Evolutionary conservation across 2,113 vertebrate species (phyloP), one percentile per base, ranked within the genome.

Genomic region (Connochaetes taurinus): DNA sequence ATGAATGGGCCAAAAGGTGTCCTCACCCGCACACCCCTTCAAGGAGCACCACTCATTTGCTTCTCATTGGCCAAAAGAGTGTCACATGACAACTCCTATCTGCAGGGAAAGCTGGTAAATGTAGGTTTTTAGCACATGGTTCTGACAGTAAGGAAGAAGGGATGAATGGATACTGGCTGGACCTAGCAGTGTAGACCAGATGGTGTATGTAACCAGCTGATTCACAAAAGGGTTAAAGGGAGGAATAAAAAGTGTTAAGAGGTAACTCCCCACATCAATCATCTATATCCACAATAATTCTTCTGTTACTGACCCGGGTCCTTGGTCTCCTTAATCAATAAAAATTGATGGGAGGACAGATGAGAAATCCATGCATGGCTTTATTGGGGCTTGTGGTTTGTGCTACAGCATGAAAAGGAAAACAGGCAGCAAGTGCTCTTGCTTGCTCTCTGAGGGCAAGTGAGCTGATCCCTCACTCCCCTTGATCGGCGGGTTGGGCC

Each of bases 401-500:
- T n/a, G 31, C 80, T 53, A 21, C 47, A 53, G 19, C 31, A 23
- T 52, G 50, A 52, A 33, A 53, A 11, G 5, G 27, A 53, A 82
- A 82, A 53, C 3, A 5, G 23, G 19, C 6, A 36, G 10, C 33
- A 82, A 23, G 19, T 2, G 6, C 6, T 52, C 50, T 53, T 82
- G 50, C 50, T 82, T 2, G 11, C 19, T n/a, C 31, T 3, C 0
- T 0, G 6, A n/a, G 11, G 80, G 19, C 31, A 10, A 19, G 80
- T 3, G 19, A 82, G 80, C 11, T 2, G 33, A 12, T 82, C 50
- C 6, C 80, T 23, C 71, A 43, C 12, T 76, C 36, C 12, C 71
- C 40, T 43, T 43, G 50, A 23, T 53, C 2, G 0, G 80, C 9
- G 0, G 31, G 31, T 4, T 14, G 50, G 50, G 80, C 19, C 19